Conservation (phyloP, 2,888 invertebrate genomes). For the Scaptodrosophila latifasciaeformis region DNA sequence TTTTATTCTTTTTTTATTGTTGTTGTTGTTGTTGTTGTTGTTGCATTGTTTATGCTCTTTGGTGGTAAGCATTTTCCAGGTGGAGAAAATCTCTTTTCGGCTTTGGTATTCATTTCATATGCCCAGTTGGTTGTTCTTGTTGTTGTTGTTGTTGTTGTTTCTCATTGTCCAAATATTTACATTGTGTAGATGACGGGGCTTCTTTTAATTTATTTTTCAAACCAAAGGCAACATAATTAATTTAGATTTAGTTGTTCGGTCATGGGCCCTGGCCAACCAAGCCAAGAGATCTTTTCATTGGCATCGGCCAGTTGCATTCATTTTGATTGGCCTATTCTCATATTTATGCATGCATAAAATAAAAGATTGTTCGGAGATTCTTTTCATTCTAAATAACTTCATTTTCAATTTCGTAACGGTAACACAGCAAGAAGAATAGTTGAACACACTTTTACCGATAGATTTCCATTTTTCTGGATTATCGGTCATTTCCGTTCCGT, state of each 20-base stretch:
- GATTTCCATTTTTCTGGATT: too few species aligned
- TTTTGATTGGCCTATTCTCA: slow-evolving; percentile 28
- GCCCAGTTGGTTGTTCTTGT: slow-evolving; percentile 24
- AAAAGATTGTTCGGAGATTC: slow-evolving; percentile 15
- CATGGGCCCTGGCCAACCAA: neutral
- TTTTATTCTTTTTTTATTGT: too few species aligned
- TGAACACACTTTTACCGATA: too few species aligned
- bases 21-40: slow-evolving; percentile 29
- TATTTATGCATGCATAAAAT: too few species aligned
- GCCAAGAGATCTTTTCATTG: neutral
- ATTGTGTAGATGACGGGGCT: slow-evolving; percentile 50
- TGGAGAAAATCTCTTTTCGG: too few species aligned
- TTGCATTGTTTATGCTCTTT: slow-evolving; percentile 9
- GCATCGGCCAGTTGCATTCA: neutral
- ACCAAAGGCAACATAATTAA: slow-evolving; percentile 49
- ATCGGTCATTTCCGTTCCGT: too few species aligned
- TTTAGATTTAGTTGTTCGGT: slow-evolving; percentile 50
- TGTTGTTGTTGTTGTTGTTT: slow-evolving; percentile 21
- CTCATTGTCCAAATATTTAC: slow-evolving; percentile 61
- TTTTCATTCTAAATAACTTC: slow-evolving; percentile 47
- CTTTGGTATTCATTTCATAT: too few species aligned
- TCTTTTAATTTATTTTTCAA: slow-evolving; percentile 54
- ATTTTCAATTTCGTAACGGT: slow-evolving; percentile 55
- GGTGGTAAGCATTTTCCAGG: neutral
- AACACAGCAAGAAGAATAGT: too few species aligned